Evolutionary conservation across 2,888 invertebrate genomes (phyloP).

Genomic region (Ceratothoa steindachneri): DNA sequence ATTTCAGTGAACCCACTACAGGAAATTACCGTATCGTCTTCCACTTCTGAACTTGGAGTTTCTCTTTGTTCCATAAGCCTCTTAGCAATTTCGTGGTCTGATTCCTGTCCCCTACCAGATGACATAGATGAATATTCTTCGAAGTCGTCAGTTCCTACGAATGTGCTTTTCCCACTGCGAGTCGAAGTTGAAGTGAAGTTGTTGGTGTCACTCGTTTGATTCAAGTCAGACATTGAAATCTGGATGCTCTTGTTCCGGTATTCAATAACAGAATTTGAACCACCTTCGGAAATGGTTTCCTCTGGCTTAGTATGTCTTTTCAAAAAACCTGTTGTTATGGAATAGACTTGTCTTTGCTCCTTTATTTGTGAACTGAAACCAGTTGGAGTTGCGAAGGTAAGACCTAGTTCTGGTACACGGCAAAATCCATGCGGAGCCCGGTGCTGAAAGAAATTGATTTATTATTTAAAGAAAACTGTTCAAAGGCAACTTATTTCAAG

Average conservation of each 20-base stretch:
- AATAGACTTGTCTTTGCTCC: neutral
- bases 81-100: neutral
- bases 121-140: neutral
- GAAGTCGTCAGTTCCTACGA: neutral
- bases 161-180: neutral
- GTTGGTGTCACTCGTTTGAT: neutral
- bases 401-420: conserved; percentile 29
- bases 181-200: neutral
- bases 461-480: too few relatives aligned
- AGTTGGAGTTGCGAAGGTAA: conserved; percentile 11
- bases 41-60: neutral
- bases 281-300: neutral
- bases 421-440: conserved; percentile 34
- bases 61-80: neutral
- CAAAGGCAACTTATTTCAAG: too few relatives aligned
- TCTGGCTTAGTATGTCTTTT: too few relatives aligned
- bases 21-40: neutral
- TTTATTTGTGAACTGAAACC: neutral
- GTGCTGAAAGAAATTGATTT: conserved; percentile 20
- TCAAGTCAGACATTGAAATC: neutral
- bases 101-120: neutral
- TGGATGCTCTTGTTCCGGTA: neutral
- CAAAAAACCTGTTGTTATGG: neutral
- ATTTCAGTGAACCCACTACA: neutral
- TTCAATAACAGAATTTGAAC: neutral